A percentile compares a stretch with the other conserved stretches of the same genome.
Evolutionary conservation across 2,113 vertebrate genomes (phyloP).

Genomic region (Struthidea cinerea): DNA sequence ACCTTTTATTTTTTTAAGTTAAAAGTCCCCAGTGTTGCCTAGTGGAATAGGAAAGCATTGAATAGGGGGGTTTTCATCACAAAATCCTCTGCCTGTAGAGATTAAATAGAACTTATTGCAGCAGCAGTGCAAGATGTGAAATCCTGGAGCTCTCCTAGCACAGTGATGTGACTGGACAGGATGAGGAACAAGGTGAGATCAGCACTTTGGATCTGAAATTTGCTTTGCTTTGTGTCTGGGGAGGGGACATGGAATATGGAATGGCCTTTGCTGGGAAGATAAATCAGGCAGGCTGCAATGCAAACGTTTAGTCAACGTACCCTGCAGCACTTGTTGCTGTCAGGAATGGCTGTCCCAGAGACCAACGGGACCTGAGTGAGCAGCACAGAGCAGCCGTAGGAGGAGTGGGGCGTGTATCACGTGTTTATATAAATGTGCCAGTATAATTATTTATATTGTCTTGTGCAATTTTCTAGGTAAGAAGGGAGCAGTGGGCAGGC

Average conservation of each 20-base stretch:
- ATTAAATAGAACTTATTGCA: not conserved
- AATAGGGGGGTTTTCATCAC: not conserved
- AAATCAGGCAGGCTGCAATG: not conserved
- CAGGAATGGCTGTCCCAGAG: not conserved
- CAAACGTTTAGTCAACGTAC: not conserved
- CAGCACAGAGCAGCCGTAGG: not conserved
- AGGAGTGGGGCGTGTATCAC: not conserved
- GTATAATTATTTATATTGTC: not conserved
- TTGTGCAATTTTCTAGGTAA: conserved; percentile 2
- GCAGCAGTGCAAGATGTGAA: not conserved
- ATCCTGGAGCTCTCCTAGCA: not conserved
- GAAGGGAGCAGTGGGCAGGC: conserved; percentile 6
- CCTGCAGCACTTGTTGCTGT: not conserved
- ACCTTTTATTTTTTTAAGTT: not conserved
- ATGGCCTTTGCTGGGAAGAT: not conserved
- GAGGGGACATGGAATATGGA: not conserved
- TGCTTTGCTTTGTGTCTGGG: not conserved
- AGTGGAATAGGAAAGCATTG: not conserved
- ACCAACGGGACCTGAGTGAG: not conserved
- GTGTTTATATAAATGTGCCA: not conserved
- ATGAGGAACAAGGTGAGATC: not conserved
- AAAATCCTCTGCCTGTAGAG: not conserved
- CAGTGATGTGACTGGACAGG: not conserved
- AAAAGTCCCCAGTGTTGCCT: not conserved
- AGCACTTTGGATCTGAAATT: not conserved